phyloP scores from a whole-genome alignment of 1,140 invertebrate species.

The Calosoma granatense region DNA sequence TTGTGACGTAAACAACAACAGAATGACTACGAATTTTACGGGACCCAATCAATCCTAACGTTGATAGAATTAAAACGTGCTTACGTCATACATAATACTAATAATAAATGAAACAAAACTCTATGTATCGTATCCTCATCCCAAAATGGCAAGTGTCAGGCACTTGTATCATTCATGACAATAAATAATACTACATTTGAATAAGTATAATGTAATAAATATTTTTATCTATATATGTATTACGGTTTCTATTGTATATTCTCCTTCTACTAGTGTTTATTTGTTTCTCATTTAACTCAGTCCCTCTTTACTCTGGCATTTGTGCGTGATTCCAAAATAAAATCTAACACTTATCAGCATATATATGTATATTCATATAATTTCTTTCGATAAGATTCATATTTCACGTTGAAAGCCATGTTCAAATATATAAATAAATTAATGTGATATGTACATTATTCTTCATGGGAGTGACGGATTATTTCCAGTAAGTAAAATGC shows the following conservation, averaged over 20 bases:
- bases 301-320: too few relatives aligned
- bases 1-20: neutral
- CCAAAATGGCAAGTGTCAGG: neutral
- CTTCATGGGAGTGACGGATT: too few relatives aligned
- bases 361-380: too few relatives aligned
- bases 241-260: neutral
- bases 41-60: slow-evolving; percentile 5
- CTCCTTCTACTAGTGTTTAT: neutral
- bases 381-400: too few relatives aligned
- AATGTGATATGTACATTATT: too few relatives aligned
- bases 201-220: slow-evolving; percentile 9
- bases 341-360: too few relatives aligned
- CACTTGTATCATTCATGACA: neutral
- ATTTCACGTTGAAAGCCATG: too few relatives aligned
- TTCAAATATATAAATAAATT: too few relatives aligned
- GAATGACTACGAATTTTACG: slow-evolving; percentile 6
- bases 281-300: neutral
- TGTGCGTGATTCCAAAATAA: too few relatives aligned
- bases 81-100: neutral
- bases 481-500: too few relatives aligned
- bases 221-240: slow-evolving; percentile 7
- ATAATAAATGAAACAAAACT: neutral
- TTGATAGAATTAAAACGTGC: neutral
- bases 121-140: neutral
- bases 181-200: slow-evolving; percentile 5